Conservation (phyloP, 2,113 vertebrate genomes). For the Malaclemys terrapin region DNA sequence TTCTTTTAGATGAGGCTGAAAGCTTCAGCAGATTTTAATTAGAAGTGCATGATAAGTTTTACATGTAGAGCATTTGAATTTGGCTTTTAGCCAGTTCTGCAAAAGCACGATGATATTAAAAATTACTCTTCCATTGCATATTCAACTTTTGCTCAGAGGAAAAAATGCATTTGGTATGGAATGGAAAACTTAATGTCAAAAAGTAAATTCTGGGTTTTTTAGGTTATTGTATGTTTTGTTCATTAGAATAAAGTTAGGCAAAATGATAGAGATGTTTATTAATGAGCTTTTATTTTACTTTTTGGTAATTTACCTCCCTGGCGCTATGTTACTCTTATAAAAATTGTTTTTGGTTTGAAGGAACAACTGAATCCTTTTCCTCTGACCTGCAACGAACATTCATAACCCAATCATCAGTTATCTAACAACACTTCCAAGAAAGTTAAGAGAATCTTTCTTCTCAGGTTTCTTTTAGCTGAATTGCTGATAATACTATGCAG, state of each 20-base stretch:
- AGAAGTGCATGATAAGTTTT: conserved; percentile 63
- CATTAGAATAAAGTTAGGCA: background rate
- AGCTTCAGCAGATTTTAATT: conserved; percentile 75
- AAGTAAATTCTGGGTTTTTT: background rate
- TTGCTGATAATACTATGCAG: background rate
- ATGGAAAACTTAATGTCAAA: background rate
- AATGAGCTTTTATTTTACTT: background rate
- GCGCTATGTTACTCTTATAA: background rate
- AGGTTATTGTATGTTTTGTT: background rate
- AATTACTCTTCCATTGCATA: background rate
- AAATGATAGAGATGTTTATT: background rate
- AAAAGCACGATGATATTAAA: conserved; percentile 29
- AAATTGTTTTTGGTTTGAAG: background rate
- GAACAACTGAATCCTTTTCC: background rate
- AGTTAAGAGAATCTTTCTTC: background rate
- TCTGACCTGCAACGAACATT: background rate
- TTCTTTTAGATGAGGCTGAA: conserved; percentile 59
- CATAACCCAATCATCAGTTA: background rate
- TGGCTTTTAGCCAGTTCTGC: conserved; percentile 50
- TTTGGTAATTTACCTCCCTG: background rate
- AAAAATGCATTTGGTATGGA: background rate
- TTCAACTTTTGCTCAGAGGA: background rate
- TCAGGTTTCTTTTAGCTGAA: background rate
- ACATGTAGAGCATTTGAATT: conserved; percentile 34
- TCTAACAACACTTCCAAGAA: background rate